Evolutionary conservation across 1,140 invertebrate species (phyloP), one percentile per base, ranked within the genome.

Genomic region (Sarcophaga bullata): DNA sequence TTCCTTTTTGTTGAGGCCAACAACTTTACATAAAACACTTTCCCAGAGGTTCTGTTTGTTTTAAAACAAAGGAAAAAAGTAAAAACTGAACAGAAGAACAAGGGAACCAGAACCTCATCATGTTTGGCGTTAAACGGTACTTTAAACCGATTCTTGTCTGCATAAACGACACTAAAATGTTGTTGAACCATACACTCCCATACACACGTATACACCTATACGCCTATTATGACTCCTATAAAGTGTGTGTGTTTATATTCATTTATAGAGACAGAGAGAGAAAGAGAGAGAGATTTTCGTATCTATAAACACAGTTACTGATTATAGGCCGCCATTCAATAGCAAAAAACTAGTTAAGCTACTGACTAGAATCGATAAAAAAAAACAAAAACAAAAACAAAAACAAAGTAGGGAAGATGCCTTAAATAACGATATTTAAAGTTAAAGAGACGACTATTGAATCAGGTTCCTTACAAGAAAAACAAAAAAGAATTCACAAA

Each of bases 71-170:
- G 25, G 25, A 37, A 37, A 37, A 15, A 48, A 48, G 50, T 50
- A 78, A 50, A 78, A 50, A 50, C 15, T 50, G 48, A 52, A 50
- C 11, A 50, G 5, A 50, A n/a, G n/a, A 73, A 15, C 7, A 49
- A 76, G 9, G 2, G 19, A 48, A 47, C 47, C 46, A 17, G n/a
- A 78, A 78, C 48, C 17, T 78, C 48, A 78, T 52, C 75, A 50
- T 78, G 75, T 78, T 78, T 78, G 75, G 75, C 75, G 75, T 78
- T 52, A 78, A 78, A 78, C n/a, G 75, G 75, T 78, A 78, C 17
- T 78, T n/a, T 78, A 78, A 78, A 78, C 75, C 75, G n/a, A 78
- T 78, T 78, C 50, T 78, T 78, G 75, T 78, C 75, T n/a, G 75
- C 75, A 78, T 78, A 78, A 78, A 78, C 75, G 75, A 78, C 75